These are phyloP conservation scores for Iphiclides podalirius DNA, from an alignment of 2,888 invertebrate genomes.

Conservation along the genomic window DNA sequence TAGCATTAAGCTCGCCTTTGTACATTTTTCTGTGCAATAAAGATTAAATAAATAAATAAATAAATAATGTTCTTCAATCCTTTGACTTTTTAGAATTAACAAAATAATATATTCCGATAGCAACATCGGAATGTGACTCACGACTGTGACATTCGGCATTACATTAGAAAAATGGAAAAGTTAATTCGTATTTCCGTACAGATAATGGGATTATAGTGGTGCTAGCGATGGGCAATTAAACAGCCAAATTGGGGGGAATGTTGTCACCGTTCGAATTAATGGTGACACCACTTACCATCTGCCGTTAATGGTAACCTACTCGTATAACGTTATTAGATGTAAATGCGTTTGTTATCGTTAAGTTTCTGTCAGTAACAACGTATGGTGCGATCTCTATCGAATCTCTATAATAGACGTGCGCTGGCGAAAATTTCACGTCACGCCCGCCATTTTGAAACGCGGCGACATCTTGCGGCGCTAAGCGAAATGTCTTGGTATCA, in stretches of 20 bases:
- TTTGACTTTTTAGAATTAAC: conserved; percentile 8
- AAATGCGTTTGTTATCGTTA: conserved; percentile 17
- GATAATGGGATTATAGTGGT: conserved; percentile 24
- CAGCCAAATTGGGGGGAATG: conserved; percentile 37
- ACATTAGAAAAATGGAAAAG: conserved; percentile 21
- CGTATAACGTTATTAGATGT: conserved; percentile 8
- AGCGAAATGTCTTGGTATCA: too few relatives aligned
- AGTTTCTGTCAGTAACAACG: too few relatives aligned
- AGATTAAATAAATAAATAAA: too few relatives aligned
- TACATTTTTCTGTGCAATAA: too few relatives aligned
- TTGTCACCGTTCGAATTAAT: conserved; percentile 39
- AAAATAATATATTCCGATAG: too few relatives aligned
- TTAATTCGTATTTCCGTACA: conserved; percentile 22
- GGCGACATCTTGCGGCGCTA: too few relatives aligned
- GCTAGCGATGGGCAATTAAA: conserved; percentile 43
- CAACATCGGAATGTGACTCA: too few relatives aligned
- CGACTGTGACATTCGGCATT: conserved; percentile 9
- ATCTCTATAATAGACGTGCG: too few relatives aligned
- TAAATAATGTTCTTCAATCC: neutral
- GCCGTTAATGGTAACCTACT: conserved; percentile 23
- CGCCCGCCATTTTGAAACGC: too few relatives aligned
- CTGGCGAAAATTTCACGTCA: too few relatives aligned
- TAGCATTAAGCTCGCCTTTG: too few relatives aligned
- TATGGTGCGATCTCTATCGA: too few relatives aligned
- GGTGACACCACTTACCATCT: conserved; percentile 33